Evolutionary conservation across 37 sponge, comb jelly and placozoan species (phyloP).

Genomic region (Ephydatia muelleri): DNA sequence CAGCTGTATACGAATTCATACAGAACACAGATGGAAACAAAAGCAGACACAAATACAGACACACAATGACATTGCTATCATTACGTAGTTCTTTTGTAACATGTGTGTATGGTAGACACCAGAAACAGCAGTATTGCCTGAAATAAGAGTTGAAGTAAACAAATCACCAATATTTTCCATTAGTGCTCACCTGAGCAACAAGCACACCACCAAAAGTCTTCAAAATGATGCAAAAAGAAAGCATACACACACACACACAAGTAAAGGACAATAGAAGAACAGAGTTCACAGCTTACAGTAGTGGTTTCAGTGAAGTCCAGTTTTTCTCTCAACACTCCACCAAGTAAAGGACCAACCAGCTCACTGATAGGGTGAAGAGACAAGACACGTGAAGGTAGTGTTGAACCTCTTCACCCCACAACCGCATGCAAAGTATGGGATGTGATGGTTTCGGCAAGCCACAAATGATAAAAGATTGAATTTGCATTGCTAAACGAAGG

Average conservation of each 20-base stretch:
- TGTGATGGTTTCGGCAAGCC: neutral
- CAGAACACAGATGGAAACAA: no score
- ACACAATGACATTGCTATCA: no score
- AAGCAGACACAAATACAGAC: no score
- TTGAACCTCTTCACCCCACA: neutral
- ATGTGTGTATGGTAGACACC: neutral
- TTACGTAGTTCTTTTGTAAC: no score
- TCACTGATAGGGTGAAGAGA: slow-evolving; percentile 28
- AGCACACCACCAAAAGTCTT: slow-evolving; percentile 42
- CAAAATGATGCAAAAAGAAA: neutral
- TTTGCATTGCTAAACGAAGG: neutral
- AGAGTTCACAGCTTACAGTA: slow-evolving; percentile 12
- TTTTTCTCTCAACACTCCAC: slow-evolving; percentile 30
- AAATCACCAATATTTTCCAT: neutral
- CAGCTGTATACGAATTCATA: no score
- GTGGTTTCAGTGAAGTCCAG: slow-evolving; percentile 20
- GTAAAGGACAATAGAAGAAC: neutral
- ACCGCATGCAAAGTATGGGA: neutral
- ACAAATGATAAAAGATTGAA: no score
- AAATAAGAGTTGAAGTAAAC: neutral
- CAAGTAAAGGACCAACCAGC: slow-evolving; percentile 51
- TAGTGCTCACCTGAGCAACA: slow-evolving; percentile 27
- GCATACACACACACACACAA: neutral
- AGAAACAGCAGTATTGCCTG: neutral
- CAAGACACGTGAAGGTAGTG: neutral